phyloP scores from a whole-genome alignment of 2,888 invertebrate species.

The Chorisops tibialis region DNA sequence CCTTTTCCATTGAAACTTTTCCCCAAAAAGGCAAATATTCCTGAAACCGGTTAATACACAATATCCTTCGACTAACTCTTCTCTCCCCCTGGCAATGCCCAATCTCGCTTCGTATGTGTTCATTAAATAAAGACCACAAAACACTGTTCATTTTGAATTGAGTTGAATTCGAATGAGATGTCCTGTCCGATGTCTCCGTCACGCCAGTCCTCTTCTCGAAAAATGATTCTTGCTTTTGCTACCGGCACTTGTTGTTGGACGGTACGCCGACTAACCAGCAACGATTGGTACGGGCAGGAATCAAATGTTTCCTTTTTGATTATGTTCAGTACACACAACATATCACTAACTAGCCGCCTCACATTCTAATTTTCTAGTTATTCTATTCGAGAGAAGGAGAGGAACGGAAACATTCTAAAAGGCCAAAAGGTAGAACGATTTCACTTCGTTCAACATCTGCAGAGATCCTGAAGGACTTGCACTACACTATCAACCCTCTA shows the following conservation, averaged over 20 bases:
- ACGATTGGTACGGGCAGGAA: conserved; percentile 9
- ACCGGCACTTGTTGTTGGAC: conserved; percentile 31
- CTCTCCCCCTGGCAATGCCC: background rate
- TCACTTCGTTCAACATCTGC: too few relatives aligned
- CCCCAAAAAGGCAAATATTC: conserved; percentile 19
- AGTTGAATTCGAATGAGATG: conserved; percentile 12
- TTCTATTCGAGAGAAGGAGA: conserved; percentile 9
- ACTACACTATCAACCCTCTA: background rate
- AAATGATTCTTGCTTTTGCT: conserved; percentile 9
- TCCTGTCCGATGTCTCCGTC: background rate
- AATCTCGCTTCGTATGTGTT: conserved; percentile 17
- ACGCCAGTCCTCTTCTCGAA: background rate
- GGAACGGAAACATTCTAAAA: conserved; percentile 25
- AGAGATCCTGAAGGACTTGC: conserved; percentile 1
- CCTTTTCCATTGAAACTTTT: conserved; percentile 14
- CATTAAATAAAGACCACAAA: conserved; percentile 33
- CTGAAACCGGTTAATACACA: too few relatives aligned
- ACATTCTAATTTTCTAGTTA: background rate
- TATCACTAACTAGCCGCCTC: background rate
- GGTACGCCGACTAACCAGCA: conserved; percentile 6
- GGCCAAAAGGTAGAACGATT: conserved; percentile 13
- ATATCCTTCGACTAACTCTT: too few relatives aligned
- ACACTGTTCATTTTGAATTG: conserved; percentile 34
- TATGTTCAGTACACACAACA: conserved; percentile 29
- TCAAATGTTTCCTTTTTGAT: conserved; percentile 34